Percentiles rank a stretch among this genome's conserved stretches.
phyloP scores from a whole-genome alignment of 2,113 vertebrate species.

The Progne subis region DNA sequence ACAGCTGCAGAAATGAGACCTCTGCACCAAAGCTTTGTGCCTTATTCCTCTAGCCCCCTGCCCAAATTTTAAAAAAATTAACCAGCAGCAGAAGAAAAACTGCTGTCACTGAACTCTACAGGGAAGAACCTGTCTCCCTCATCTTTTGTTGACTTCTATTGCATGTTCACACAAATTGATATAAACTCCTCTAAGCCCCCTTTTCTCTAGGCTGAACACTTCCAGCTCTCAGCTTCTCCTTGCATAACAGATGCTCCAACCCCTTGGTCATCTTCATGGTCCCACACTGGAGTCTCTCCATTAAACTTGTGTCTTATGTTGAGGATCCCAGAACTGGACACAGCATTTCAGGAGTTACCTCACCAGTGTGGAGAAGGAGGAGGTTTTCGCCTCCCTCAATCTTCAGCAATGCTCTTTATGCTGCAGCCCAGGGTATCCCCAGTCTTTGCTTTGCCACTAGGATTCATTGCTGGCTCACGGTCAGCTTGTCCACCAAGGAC shows the following conservation, averaged over 20 bases:
- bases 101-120: background rate
- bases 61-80: background rate
- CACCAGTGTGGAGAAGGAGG: background rate
- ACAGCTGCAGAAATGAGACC: background rate
- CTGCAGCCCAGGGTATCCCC: background rate
- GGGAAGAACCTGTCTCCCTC: background rate
- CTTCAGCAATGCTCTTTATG: background rate
- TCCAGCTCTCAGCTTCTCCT: background rate
- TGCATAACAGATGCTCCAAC: background rate
- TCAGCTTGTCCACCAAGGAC: background rate
- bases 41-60: no score
- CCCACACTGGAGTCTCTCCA: background rate
- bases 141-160: background rate
- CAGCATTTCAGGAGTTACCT: background rate
- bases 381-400: background rate
- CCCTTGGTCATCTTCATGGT: background rate
- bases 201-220: background rate
- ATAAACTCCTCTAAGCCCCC: background rate
- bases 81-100: background rate
- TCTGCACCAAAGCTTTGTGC: background rate
- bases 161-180: background rate
- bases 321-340: background rate
- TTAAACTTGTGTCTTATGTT: background rate
- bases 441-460: background rate
- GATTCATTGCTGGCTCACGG: fast-evolving